phyloP scores from a whole-genome alignment of 2,113 vertebrate species.

The Onychostoma macrolepis region DNA sequence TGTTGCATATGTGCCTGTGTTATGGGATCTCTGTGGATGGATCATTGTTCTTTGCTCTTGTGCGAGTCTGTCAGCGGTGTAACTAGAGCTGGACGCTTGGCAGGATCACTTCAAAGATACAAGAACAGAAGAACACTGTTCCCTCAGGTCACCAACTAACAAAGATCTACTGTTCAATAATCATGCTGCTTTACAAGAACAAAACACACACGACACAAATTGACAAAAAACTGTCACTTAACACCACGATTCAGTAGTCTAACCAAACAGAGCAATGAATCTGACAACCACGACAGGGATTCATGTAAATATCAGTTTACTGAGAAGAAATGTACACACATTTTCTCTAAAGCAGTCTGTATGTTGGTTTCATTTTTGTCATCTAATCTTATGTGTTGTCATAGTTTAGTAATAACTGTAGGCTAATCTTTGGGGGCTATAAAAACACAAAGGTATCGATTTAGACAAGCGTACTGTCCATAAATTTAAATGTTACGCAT shows the following conservation, averaged over 20 bases:
- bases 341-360: background rate
- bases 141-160: constrained; percentile 4
- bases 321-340: background rate
- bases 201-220: background rate
- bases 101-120: constrained; percentile 8
- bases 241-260: background rate
- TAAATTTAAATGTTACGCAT: background rate
- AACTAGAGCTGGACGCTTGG: background rate
- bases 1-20: too few species aligned
- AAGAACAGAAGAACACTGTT: constrained; percentile 26
- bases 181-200: background rate
- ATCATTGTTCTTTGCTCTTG: background rate
- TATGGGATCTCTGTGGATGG: background rate
- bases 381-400: background rate
- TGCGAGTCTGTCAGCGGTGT: background rate
- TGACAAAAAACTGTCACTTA: background rate
- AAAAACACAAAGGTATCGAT: background rate
- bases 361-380: background rate
- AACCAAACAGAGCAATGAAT: background rate
- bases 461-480: background rate
- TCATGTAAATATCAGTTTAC: background rate
- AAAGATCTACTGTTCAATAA: background rate
- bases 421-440: background rate
- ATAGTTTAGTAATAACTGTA: background rate
- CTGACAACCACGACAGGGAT: background rate